Evolutionary conservation across 2,888 invertebrate species (phyloP).

Genomic region (Diarsia brunnea): DNA sequence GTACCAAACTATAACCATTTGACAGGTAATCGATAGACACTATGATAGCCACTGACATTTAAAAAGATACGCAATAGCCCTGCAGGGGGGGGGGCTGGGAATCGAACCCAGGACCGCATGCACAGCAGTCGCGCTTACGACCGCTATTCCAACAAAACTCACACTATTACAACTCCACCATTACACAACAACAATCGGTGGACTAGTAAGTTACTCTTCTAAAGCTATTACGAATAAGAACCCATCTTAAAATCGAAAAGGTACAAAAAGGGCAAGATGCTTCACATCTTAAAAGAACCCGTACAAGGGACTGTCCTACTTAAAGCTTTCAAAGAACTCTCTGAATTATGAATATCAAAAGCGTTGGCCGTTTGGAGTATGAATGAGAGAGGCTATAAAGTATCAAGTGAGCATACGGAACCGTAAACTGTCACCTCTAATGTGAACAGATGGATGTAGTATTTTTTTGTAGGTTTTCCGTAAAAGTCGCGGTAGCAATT

Average conservation of each 20-base stretch:
- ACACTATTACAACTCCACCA: too few species aligned
- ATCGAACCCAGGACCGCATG: too few species aligned
- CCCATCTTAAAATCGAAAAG: constrained; percentile 13
- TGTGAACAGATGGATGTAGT: constrained; percentile 30
- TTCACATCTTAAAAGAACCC: constrained; percentile 24
- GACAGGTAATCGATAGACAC: too few species aligned
- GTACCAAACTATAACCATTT: too few species aligned
- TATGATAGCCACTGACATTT: too few species aligned
- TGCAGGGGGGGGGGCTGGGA: too few species aligned
- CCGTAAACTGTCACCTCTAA: constrained; percentile 41
- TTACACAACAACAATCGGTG: neutral
- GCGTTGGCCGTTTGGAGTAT: constrained; percentile 37
- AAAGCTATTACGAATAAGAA: constrained; percentile 15
- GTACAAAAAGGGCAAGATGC: constrained; percentile 30
- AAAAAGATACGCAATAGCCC: too few species aligned
- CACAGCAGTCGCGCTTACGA: too few species aligned
- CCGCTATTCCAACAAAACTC: too few species aligned
- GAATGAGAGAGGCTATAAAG: constrained; percentile 51
- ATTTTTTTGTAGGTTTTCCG: constrained; percentile 20
- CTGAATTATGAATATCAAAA: constrained; percentile 60
- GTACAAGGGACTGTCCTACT: constrained; percentile 50
- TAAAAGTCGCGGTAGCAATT: constrained; percentile 30
- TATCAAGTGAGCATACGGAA: constrained; percentile 23
- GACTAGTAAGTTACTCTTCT: neutral
- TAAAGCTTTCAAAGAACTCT: constrained; percentile 49